Base-by-base conservation (phyloP, 2,888 invertebrate genomes). In the Micoletzkya japonica region DNA sequence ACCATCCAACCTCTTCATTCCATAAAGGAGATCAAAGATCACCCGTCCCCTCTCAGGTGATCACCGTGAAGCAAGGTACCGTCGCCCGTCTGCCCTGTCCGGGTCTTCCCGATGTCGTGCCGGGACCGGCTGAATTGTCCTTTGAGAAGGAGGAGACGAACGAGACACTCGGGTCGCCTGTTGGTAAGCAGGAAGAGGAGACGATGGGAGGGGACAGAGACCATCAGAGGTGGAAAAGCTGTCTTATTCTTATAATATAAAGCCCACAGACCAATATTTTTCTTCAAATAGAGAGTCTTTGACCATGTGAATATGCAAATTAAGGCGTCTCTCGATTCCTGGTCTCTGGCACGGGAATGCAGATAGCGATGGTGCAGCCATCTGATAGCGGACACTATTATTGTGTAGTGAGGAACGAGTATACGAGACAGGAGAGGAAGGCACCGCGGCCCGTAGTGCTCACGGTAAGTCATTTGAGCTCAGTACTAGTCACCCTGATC, bases 41-140 rank as follows among this genome's bases (percentile, higher is more conserved):
- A 56, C 2, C 1, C 32, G 0, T 1, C 10, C 30, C 28, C 20
- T 63, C 72, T 28, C 72, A 78, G 76, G 74, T 75, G 4, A 74
- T 82, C 14, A 73, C 74, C 3, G 81, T 77, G 7, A 70, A 76
- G 1, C 77, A 78, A 64, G 82, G 80, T 28, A 77, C 82, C 64
- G 81, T 83, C 17, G 81, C 82, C 28, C 73, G 83, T 26, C 63
- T 83, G 3, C 82, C 83, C 7, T 83, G 83, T 61, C 76, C 77
- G n/a, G 83, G 83, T 58, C 70, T 80, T 70, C 81, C 80, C 4
- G 82, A 82, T 73, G 80, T 82, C 7, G 73, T 82, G 7, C 82
- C 82, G 4, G 77, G 81, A 7, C 83, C 83, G 0, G 77, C 83
- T 20, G 73, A 77, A 24, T 74, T 83, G 26, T 84, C 81, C 72